Conservation (phyloP, 2,888 invertebrate genomes). For the Apoda limacodes region DNA sequence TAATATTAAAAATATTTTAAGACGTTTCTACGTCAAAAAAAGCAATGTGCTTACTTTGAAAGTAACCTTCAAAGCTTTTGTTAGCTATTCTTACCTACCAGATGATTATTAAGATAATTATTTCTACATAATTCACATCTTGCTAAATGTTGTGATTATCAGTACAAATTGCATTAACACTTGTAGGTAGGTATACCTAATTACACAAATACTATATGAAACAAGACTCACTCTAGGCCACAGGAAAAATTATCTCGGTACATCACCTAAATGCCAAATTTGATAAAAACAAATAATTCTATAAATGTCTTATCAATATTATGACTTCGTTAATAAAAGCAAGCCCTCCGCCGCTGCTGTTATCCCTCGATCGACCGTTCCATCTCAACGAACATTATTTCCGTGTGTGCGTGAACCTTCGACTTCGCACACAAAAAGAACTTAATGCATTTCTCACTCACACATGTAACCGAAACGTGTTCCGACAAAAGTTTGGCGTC, state of each 20-base stretch:
- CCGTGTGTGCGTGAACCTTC: slow-evolving; percentile 40
- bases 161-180: no score
- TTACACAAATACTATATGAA: no score
- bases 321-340: slow-evolving; percentile 40
- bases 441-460: slow-evolving; percentile 39
- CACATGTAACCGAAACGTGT: slow-evolving; percentile 24
- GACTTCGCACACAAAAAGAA: slow-evolving; percentile 24
- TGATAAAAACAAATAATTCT: background rate
- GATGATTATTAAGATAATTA: background rate
- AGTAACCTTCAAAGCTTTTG: slow-evolving; percentile 11
- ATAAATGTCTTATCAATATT: slow-evolving; percentile 30
- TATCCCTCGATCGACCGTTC: slow-evolving; percentile 66
- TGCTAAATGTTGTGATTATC: no score
- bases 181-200: no score
- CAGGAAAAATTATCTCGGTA: no score
- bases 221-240: no score
- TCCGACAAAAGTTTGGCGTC: slow-evolving; percentile 9
- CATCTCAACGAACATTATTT: slow-evolving; percentile 46
- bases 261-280: background rate
- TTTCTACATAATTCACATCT: no score
- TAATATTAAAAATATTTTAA: no score
- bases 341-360: slow-evolving; percentile 65
- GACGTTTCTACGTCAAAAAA: no score
- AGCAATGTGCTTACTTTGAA: no score
- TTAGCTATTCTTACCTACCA: background rate